Conservation (phyloP, 1,140 invertebrate genomes). For the Zaprionus davidi region DNA sequence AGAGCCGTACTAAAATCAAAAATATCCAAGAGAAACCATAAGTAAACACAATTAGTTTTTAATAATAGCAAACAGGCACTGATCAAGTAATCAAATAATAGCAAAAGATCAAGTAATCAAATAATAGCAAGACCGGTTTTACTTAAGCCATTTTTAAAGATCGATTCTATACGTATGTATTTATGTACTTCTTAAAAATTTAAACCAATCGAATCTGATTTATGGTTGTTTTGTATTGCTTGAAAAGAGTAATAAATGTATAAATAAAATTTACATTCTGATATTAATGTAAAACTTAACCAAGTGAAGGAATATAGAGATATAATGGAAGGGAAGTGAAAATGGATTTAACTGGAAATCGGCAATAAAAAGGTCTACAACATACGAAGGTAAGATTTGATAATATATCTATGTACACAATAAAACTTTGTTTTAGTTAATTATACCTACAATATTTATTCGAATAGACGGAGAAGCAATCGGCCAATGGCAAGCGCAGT, state of each 20-base stretch:
- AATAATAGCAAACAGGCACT: conserved; percentile 14
- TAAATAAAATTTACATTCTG: conserved; percentile 39
- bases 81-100: conserved; percentile 11
- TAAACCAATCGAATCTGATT: conserved; percentile 6
- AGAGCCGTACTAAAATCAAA: conserved; percentile 86
- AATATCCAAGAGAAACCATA: conserved; percentile 7
- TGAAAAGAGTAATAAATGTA: conserved; percentile 5
- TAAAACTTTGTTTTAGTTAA: not conserved
- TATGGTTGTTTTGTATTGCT: conserved; percentile 42
- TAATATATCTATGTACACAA: not conserved
- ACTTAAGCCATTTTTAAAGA: conserved; percentile 3
- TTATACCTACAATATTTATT: conserved; percentile 1
- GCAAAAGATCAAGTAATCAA: conserved; percentile 15
- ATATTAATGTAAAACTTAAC: not conserved
- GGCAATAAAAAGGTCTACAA: not conserved
- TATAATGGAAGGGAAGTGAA: not conserved
- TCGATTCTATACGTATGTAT: not conserved
- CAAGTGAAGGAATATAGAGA: not conserved
- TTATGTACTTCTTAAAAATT: not conserved
- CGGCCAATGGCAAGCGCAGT: not conserved
- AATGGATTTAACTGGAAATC: not conserved
- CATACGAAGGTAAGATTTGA: not conserved
- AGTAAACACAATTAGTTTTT: conserved; percentile 39
- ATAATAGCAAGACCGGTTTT: conserved; percentile 2
- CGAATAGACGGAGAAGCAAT: conserved; percentile 1